phyloP scores from a whole-genome alignment of 2,888 invertebrate species.

The Arge pagana region DNA sequence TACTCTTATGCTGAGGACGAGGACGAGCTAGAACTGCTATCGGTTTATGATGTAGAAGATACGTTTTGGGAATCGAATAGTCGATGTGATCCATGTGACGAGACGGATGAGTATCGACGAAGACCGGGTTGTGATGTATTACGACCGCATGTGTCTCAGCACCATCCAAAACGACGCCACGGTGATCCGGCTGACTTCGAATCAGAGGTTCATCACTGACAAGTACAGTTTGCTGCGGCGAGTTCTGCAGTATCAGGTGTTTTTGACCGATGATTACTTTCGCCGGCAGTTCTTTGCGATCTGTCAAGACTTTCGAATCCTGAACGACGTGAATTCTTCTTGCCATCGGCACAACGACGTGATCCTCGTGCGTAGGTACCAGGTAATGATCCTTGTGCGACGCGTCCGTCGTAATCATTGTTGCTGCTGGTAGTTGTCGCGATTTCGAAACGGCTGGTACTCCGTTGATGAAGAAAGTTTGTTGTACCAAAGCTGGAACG shows the following conservation, averaged over 20 bases:
- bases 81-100: conserved; percentile 6
- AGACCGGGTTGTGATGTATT: conserved; percentile 14
- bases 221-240: not conserved
- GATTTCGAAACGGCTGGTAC: conserved; percentile 16
- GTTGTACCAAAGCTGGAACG: conserved; percentile 12
- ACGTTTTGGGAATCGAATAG: conserved; percentile 2
- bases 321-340: not conserved
- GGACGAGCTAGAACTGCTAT: conserved; percentile 2
- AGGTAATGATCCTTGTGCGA: conserved; percentile 17
- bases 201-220: conserved; percentile 6
- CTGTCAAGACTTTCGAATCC: conserved; percentile 11
- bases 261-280: conserved; percentile 14
- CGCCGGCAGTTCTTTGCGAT: conserved; percentile 21
- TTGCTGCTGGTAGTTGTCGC: conserved; percentile 9
- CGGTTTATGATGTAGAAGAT: conserved; percentile 8
- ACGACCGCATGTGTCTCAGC: conserved; percentile 2
- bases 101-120: conserved; percentile 8
- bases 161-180: not conserved
- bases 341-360: conserved; percentile 4
- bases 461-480: conserved; percentile 6
- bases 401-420: not conserved
- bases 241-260: conserved; percentile 13
- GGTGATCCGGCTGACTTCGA: not conserved
- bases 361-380: conserved; percentile 2
- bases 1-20: conserved; percentile 4